phyloP scores from a whole-genome alignment of 2,888 invertebrate species.

The Meganola albula region DNA sequence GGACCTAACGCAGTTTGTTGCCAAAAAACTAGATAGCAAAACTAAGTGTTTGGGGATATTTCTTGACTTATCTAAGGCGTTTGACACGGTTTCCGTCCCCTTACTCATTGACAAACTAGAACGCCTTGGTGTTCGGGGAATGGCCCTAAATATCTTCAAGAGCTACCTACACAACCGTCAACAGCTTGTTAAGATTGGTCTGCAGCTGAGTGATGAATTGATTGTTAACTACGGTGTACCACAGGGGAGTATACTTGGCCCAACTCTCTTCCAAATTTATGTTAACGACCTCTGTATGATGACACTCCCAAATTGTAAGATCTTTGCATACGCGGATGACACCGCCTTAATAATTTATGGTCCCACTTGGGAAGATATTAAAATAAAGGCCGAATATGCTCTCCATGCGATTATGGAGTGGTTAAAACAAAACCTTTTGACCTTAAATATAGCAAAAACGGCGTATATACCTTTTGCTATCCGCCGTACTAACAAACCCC shows the following conservation, averaged over 20 bases:
- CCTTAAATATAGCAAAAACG: background rate
- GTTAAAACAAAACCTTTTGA: background rate
- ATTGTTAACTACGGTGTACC: background rate
- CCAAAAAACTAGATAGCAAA: background rate
- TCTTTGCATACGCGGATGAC: background rate
- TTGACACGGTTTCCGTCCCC: background rate
- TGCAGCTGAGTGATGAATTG: background rate
- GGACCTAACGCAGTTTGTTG: background rate
- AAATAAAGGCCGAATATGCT: background rate
- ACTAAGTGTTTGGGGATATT: background rate
- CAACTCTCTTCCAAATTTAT: background rate
- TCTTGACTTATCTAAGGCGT: background rate
- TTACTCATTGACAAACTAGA: background rate
- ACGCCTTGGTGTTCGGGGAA: background rate
- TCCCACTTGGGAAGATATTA: background rate
- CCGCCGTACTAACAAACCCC: background rate
- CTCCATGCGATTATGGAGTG: background rate
- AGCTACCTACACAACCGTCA: background rate
- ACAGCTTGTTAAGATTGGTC: slow-evolving; percentile 1
- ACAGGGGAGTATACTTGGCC: slow-evolving; percentile 1
- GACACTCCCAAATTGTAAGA: background rate
- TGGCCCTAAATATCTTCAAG: background rate
- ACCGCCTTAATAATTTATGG: background rate
- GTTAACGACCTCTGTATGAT: background rate
- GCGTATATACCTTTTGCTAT: background rate